phyloP scores from a whole-genome alignment of 2,113 vertebrate species.

The Rhinopomastus cyanomelas region DNA sequence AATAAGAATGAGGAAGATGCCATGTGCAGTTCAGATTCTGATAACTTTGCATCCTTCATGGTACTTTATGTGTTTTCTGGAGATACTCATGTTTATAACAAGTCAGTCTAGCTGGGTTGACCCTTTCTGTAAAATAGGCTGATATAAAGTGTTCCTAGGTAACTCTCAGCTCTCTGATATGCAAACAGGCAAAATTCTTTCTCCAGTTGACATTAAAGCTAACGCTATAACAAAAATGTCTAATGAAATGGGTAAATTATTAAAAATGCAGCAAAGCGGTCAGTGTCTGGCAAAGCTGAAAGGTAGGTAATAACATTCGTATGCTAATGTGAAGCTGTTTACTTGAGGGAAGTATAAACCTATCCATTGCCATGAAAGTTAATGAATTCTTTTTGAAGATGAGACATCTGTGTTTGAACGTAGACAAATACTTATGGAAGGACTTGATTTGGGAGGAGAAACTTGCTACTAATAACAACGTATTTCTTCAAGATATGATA shows the following conservation, averaged over 20 bases:
- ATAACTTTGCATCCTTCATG: neutral
- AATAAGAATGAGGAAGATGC: neutral
- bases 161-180: neutral
- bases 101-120: neutral
- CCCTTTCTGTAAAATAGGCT: neutral
- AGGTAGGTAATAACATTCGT: slow-evolving; percentile 23
- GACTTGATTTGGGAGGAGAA: neutral
- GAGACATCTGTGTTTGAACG: neutral
- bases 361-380: slow-evolving; percentile 31
- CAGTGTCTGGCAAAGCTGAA: slow-evolving; percentile 42
- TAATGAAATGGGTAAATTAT: slow-evolving; percentile 29
- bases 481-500: neutral
- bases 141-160: neutral
- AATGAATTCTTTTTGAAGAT: slow-evolving; percentile 15
- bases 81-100: neutral
- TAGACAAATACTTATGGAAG: slow-evolving; percentile 31
- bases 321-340: slow-evolving; percentile 50
- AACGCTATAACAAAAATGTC: slow-evolving; percentile 34
- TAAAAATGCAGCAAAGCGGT: slow-evolving; percentile 54
- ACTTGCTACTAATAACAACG: slow-evolving; percentile 6
- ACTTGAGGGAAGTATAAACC: slow-evolving; percentile 27
- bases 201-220: slow-evolving; percentile 39
- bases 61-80: neutral
- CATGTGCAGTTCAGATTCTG: neutral
- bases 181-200: slow-evolving; percentile 9